phyloP scores from a whole-genome alignment of 1,140 invertebrate genomes.

The Dendroctonus ponderosae region DNA sequence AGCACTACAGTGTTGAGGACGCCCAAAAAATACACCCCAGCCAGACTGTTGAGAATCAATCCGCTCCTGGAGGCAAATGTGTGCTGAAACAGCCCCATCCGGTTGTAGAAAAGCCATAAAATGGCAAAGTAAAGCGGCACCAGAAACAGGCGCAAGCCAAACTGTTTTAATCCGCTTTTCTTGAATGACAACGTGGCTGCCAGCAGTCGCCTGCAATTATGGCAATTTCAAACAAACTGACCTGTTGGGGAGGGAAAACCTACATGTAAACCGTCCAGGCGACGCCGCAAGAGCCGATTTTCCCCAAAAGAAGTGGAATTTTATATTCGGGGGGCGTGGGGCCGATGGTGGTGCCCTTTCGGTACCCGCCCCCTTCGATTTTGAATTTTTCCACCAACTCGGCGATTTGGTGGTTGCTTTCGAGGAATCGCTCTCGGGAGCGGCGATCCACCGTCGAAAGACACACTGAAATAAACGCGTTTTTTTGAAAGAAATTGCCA shows the following conservation, averaged over 20 bases:
- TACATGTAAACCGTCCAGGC: conserved; percentile 76
- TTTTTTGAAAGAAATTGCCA: neutral
- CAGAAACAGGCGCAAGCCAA: conserved; percentile 70
- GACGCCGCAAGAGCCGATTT: conserved; percentile 68
- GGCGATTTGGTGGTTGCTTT: conserved; percentile 90
- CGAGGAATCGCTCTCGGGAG: conserved; percentile 83
- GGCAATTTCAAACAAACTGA: neutral
- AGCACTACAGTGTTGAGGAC: conserved; percentile 75
- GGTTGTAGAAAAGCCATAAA: conserved; percentile 78
- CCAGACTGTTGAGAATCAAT: conserved; percentile 77
- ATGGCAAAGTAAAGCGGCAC: conserved; percentile 76
- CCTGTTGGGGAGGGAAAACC: conserved; percentile 45
- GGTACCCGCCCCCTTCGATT: conserved; percentile 68
- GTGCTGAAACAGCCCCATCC: conserved; percentile 66
- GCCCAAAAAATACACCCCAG: conserved; percentile 74
- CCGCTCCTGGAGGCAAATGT: conserved; percentile 76
- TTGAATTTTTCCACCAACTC: conserved; percentile 90
- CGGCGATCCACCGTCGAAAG: conserved; percentile 87
- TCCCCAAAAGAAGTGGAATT: conserved; percentile 67
- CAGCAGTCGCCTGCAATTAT: conserved; percentile 62
- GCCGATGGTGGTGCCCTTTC: conserved; percentile 56
- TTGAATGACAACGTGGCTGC: conserved; percentile 76
- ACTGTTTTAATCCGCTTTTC: conserved; percentile 67
- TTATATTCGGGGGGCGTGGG: conserved; percentile 40
- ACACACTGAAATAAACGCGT: conserved; percentile 65